These are phyloP conservation scores for Melieria crassipennis DNA, from an alignment of 2,888 invertebrate species.

Conservation along the genomic window DNA sequence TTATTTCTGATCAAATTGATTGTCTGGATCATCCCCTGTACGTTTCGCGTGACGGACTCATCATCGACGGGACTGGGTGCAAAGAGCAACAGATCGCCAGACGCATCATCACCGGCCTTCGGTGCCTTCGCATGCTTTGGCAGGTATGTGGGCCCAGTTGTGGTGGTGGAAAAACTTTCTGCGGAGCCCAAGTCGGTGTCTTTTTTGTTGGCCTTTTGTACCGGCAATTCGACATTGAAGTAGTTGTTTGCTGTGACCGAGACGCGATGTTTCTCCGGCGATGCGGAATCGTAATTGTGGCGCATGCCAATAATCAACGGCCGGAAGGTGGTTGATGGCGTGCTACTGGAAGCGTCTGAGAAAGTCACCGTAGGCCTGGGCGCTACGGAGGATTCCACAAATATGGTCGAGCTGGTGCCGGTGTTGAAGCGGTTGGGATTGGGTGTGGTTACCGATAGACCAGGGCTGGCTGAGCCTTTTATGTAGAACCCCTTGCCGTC, in stretches of 20 bases:
- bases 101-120: conserved; percentile 28
- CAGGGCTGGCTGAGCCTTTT: conserved; percentile 42
- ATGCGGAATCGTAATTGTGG: conserved; percentile 45
- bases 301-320: conserved; percentile 57
- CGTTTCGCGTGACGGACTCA: conserved; percentile 71
- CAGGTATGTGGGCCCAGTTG: conserved; percentile 59
- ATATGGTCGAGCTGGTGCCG: conserved; percentile 41
- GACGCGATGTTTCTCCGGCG: conserved; percentile 39
- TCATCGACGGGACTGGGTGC: conserved; percentile 53
- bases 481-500: conserved; percentile 54
- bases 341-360: conserved; percentile 40
- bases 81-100: conserved; percentile 51
- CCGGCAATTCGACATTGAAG: conserved; percentile 43
- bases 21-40: conserved; percentile 76
- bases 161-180: conserved; percentile 48
- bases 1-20: conserved; percentile 71
- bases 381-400: conserved; percentile 44
- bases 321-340: conserved; percentile 48
- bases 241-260: conserved; percentile 39
- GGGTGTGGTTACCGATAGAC: conserved; percentile 48
- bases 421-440: conserved; percentile 52
- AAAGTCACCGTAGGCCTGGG: conserved; percentile 46
- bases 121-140: conserved; percentile 52
- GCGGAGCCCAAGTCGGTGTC: conserved; percentile 36
- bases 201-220: conserved; percentile 38